Conservation (phyloP, 2,797 vertebrate genomes). For the Pseudochirops corinnae region DNA sequence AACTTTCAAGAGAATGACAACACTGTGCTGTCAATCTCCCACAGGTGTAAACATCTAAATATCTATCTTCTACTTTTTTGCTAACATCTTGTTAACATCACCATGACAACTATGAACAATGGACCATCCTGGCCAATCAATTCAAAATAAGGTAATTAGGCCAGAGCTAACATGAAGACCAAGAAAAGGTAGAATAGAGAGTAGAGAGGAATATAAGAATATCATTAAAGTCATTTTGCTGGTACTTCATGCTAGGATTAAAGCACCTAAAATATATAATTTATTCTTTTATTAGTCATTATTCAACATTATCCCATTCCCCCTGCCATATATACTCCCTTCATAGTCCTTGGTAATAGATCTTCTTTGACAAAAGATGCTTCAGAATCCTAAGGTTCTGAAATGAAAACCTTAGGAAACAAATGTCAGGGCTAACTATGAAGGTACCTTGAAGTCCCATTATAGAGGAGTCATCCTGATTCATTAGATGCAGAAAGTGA, state of each 20-base stretch:
- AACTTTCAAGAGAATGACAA: not conserved
- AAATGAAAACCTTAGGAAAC: not conserved
- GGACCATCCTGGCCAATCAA: not conserved
- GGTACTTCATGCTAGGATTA: not conserved
- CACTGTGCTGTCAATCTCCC: not conserved
- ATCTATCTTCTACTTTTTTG: not conserved
- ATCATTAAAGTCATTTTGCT: not conserved
- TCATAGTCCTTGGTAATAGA: not conserved
- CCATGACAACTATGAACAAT: not conserved
- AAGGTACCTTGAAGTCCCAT: not conserved
- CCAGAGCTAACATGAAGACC: not conserved
- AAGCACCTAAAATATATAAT: not conserved
- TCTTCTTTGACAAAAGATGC: not conserved
- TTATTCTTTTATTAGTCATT: not conserved
- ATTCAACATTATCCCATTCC: not conserved
- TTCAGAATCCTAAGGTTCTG: not conserved
- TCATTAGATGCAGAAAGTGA: constrained; percentile 26
- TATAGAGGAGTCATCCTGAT: not conserved
- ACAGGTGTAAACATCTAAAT: not conserved
- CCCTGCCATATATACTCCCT: not conserved
- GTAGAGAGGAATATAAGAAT: not conserved
- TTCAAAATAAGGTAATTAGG: not conserved
- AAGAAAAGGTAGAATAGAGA: not conserved
- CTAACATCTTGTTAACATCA: not conserved
- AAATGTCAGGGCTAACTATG: not conserved